These are phyloP conservation scores for Pantherophis alleghaniensis DNA, from an alignment of 2,797 vertebrate genomes.

Conservation along the genomic window DNA sequence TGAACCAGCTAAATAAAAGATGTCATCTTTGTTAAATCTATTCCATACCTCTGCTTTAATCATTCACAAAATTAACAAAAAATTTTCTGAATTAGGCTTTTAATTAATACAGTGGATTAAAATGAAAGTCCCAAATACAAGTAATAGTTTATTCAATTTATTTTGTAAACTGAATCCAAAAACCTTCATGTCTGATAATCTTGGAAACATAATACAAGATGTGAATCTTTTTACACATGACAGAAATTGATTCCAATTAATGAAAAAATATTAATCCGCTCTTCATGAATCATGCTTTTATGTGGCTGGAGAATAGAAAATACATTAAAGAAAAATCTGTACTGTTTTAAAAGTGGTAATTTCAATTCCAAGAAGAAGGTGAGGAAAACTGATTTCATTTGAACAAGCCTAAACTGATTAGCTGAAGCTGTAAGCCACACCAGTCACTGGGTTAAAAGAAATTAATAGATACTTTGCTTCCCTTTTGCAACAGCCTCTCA, in stretches of 20 bases:
- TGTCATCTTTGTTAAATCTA: background rate
- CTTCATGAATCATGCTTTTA: background rate
- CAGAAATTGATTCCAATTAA: background rate
- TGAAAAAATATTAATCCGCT: background rate
- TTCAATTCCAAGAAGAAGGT: background rate
- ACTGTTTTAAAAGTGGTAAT: background rate
- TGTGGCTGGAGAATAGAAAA: background rate
- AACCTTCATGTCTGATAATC: background rate
- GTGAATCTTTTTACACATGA: background rate
- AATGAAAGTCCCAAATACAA: background rate
- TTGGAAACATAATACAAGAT: background rate
- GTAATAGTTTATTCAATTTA: background rate
- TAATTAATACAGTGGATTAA: background rate
- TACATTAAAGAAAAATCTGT: slow-evolving; percentile 9
- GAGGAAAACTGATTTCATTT: fast-evolving
- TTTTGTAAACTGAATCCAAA: background rate
- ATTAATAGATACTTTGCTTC: background rate
- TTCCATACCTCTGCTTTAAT: background rate
- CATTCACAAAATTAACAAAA: background rate
- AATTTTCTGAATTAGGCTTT: background rate
- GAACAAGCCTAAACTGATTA: background rate
- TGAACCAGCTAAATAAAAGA: background rate
- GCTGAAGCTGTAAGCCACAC: background rate
- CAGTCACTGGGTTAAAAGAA: background rate
- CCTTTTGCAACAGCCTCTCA: background rate